phyloP scores from a whole-genome alignment of 2,797 vertebrate genomes.

The Tokudaia muenninki region DNA sequence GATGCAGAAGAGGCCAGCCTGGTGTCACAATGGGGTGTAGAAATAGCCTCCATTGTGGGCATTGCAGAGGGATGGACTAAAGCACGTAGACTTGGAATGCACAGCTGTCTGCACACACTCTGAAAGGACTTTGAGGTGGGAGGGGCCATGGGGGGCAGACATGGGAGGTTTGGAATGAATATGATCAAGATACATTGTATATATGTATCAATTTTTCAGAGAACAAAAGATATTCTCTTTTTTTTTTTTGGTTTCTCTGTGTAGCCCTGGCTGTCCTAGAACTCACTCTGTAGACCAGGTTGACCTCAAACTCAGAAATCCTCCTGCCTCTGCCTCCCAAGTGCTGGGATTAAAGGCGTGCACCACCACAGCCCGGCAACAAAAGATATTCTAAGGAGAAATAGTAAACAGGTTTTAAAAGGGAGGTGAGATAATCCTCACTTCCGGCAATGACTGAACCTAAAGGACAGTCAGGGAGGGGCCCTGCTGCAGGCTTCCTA shows the following conservation, averaged over 20 bases:
- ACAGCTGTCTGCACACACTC: not conserved
- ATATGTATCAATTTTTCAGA: not conserved
- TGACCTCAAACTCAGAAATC: no score
- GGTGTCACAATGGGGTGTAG: not conserved
- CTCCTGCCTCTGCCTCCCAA: no score
- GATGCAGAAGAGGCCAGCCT: no score
- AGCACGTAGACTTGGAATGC: not conserved
- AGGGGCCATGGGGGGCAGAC: not conserved
- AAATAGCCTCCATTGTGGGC: not conserved
- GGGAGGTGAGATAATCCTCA: not conserved
- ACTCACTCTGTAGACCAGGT: no score
- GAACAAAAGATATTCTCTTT: not conserved
- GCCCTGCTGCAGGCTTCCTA: not conserved
- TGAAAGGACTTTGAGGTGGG: not conserved
- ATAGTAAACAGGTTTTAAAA: not conserved
- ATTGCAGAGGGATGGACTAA: not conserved
- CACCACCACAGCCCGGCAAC: not conserved
- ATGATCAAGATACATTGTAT: not conserved
- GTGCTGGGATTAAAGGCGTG: no score
- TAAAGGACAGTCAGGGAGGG: not conserved
- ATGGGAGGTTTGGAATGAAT: no score
- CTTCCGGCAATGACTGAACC: not conserved
- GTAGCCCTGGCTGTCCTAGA: no score
- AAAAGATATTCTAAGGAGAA: not conserved
- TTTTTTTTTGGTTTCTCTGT: no score